Percentiles rank a stretch among this genome's conserved stretches.
Evolutionary conservation across 1,140 invertebrate species (phyloP).

Genomic region (Anoplolepis gracilipes): DNA sequence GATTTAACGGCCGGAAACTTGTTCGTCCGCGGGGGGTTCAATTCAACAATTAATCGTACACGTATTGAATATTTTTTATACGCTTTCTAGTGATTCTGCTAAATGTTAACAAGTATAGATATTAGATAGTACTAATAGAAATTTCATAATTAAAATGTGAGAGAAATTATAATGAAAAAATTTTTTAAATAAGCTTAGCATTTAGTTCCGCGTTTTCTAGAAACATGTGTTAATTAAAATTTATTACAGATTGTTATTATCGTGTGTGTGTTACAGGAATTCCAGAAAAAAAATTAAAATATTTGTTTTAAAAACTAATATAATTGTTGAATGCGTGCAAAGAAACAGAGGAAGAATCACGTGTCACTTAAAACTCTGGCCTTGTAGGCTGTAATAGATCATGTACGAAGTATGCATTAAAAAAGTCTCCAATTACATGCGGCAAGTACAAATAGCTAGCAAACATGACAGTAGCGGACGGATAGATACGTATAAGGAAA

Average conservation of each 20-base stretch:
- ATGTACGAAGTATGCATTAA: background rate
- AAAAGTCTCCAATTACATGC: conserved; percentile 49
- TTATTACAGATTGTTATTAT: background rate
- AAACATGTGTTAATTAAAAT: conserved; percentile 6
- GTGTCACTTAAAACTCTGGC: conserved; percentile 5
- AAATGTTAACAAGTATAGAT: conserved; percentile 34
- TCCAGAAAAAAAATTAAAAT: background rate
- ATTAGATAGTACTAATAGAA: conserved; percentile 22
- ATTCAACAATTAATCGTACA: conserved; percentile 52
- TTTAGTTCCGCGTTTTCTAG: conserved; percentile 4
- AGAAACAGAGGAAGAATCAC: background rate
- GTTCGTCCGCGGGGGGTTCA: conserved; percentile 25
- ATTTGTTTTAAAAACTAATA: background rate
- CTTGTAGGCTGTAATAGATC: conserved; percentile 31
- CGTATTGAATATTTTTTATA: conserved; percentile 57
- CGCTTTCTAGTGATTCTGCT: conserved; percentile 50
- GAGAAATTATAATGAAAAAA: conserved; percentile 17
- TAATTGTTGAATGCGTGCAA: background rate
- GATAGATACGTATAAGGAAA: conserved; percentile 57
- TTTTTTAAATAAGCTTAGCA: background rate
- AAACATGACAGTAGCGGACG: conserved; percentile 53
- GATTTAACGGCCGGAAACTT: conserved; percentile 45
- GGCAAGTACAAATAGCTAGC: conserved; percentile 57
- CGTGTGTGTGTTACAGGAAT: background rate
- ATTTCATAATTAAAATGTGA: conserved; percentile 25